These are phyloP conservation scores for Pycnonotus jocosus DNA, from an alignment of 2,113 vertebrate genomes.

Conservation along the genomic window DNA sequence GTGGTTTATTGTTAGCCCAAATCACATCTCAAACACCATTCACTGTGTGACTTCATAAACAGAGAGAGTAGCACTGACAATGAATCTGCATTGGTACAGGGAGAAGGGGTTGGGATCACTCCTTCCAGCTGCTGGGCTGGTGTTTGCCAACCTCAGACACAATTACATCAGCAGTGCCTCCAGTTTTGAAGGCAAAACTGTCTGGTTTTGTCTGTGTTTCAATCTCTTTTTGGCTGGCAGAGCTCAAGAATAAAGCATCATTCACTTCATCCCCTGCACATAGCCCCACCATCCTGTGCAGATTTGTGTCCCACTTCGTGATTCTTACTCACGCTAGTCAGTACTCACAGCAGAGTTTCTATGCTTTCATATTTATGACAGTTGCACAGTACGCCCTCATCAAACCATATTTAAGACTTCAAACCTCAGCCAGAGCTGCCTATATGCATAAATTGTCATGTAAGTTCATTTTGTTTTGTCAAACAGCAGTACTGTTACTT, in stretches of 20 bases:
- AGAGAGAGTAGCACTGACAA: neutral
- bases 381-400: neutral
- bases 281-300: neutral
- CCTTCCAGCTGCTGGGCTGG: neutral
- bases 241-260: neutral
- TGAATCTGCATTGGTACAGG: rapidly evolving
- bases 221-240: neutral
- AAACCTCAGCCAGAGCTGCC: neutral
- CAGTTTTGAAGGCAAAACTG: neutral
- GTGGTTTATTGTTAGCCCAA: neutral
- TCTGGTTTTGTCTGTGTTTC: neutral
- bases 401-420: neutral
- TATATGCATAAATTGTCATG: neutral
- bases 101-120: neutral
- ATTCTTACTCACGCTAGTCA: neutral
- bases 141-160: neutral
- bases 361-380: neutral
- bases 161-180: neutral
- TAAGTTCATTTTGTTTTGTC: neutral
- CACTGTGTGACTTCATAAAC: neutral
- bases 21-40: neutral
- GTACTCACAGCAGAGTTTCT: neutral
- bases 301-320: neutral
- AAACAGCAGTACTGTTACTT: neutral
- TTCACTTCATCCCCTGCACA: neutral